Evolutionary conservation across 2,888 invertebrate species (phyloP).

Genomic region (Spilarctia lutea): DNA sequence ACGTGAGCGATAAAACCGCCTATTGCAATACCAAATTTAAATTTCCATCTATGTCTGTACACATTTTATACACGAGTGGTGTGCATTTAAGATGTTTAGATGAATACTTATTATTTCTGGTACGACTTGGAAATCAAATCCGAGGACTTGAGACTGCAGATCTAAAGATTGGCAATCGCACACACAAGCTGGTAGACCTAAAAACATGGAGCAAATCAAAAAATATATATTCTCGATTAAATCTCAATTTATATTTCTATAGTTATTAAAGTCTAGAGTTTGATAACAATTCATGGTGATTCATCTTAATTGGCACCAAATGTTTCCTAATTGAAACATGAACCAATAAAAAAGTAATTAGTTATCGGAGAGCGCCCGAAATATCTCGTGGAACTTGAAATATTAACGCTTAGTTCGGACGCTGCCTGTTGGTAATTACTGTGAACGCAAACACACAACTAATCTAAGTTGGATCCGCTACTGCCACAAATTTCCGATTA

Average conservation of each 20-base stretch:
- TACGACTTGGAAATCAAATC: no score
- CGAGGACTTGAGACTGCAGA: no score
- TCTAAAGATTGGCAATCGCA: no score
- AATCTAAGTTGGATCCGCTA: conserved; percentile 70
- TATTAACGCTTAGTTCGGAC: conserved; percentile 44
- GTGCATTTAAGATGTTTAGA: no score
- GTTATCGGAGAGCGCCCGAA: conserved; percentile 11
- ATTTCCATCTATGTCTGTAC: no score
- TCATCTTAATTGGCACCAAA: neutral
- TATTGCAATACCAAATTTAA: no score
- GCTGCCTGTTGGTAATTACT: conserved; percentile 60
- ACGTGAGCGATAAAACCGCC: no score
- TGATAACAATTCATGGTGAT: neutral
- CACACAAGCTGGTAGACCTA: no score
- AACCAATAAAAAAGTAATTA: conserved; percentile 12
- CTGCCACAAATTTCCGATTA: conserved; percentile 45
- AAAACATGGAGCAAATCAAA: neutral
- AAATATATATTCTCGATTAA: neutral
- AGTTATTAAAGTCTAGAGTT: neutral
- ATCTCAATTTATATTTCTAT: neutral
- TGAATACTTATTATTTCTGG: no score
- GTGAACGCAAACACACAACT: conserved; percentile 64
- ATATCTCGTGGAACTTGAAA: conserved; percentile 31
- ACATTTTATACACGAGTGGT: no score
- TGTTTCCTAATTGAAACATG: neutral